A percentile compares a stretch with the other conserved stretches of the same genome.
Conservation (phyloP, 2,888 invertebrate species). For the Autographa pulchrina region DNA sequence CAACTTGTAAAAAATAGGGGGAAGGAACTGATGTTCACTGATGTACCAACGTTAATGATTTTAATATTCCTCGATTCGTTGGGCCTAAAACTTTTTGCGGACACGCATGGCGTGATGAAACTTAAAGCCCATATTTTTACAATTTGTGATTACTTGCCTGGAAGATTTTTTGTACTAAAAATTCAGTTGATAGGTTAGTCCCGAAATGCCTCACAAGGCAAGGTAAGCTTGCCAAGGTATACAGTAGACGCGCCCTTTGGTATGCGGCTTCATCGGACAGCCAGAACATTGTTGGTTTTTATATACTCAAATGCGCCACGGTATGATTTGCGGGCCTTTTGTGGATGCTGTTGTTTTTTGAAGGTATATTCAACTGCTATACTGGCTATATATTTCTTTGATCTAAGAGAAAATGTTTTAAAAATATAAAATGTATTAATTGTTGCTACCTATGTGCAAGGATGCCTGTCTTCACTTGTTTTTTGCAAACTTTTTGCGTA, state of each 20-base stretch:
- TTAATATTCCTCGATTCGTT: conserved; percentile 41
- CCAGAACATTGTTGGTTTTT: not conserved
- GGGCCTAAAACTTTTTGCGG: conserved; percentile 46
- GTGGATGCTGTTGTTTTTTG: not conserved
- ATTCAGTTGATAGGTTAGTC: not conserved
- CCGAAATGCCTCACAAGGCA: not conserved
- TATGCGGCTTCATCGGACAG: not conserved
- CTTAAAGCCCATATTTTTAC: conserved; percentile 16
- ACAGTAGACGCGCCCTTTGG: not conserved
- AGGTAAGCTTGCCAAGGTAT: not conserved
- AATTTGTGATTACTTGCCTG: not conserved
- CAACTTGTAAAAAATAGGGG: conserved; percentile 41
- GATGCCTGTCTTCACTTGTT: not conserved
- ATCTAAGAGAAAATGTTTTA: not conserved
- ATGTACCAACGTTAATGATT: conserved; percentile 26
- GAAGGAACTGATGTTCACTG: conserved; percentile 32
- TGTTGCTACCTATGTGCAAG: not conserved
- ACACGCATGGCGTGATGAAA: conserved; percentile 28
- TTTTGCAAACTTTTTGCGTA: not conserved
- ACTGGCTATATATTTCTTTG: not conserved
- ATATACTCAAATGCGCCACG: not conserved
- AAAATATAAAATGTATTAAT: not conserved
- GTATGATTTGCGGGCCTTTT: not conserved
- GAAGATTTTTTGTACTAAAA: not conserved
- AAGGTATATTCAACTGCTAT: not conserved